Evolutionary conservation across 2,113 vertebrate genomes (phyloP).

Genomic region (Polyodon spathula): DNA sequence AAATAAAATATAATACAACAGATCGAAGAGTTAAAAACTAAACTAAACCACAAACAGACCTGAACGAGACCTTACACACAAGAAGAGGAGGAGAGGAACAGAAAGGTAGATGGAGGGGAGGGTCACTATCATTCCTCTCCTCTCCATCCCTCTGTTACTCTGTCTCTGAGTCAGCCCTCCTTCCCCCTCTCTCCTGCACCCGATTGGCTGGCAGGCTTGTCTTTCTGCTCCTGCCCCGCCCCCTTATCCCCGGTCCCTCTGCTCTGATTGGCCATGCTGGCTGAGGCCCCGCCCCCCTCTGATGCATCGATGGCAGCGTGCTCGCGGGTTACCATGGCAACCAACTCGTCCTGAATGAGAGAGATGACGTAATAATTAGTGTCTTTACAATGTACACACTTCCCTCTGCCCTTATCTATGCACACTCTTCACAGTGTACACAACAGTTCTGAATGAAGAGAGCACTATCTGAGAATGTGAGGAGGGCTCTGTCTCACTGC

Average conservation of each 20-base stretch:
- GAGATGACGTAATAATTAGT: not conserved
- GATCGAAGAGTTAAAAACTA: too few species aligned
- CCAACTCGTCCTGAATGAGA: constrained; percentile 62
- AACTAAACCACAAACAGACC: too few species aligned
- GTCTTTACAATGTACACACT: not conserved
- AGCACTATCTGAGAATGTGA: too few species aligned
- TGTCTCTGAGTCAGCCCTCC: not conserved
- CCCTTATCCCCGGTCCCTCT: constrained; percentile 30
- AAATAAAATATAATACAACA: too few species aligned
- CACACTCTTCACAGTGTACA: too few species aligned
- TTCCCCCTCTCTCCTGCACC: not conserved
- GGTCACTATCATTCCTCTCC: too few species aligned
- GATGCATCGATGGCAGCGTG: constrained; percentile 64
- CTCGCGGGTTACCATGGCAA: constrained; percentile 68
- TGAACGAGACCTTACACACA: too few species aligned
- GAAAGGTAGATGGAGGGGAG: too few species aligned
- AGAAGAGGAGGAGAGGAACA: not conserved
- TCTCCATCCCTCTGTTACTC: too few species aligned
- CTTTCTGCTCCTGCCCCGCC: constrained; percentile 24
- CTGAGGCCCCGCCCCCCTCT: constrained; percentile 36
- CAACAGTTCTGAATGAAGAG: too few species aligned
- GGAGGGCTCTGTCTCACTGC: too few species aligned
- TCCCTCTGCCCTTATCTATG: too few species aligned
- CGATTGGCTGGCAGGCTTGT: constrained; percentile 37
- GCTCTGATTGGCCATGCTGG: constrained; percentile 17